These are phyloP conservation scores for Drosophila nasuta DNA, from an alignment of 1,140 invertebrate genomes.

Conservation along the genomic window DNA sequence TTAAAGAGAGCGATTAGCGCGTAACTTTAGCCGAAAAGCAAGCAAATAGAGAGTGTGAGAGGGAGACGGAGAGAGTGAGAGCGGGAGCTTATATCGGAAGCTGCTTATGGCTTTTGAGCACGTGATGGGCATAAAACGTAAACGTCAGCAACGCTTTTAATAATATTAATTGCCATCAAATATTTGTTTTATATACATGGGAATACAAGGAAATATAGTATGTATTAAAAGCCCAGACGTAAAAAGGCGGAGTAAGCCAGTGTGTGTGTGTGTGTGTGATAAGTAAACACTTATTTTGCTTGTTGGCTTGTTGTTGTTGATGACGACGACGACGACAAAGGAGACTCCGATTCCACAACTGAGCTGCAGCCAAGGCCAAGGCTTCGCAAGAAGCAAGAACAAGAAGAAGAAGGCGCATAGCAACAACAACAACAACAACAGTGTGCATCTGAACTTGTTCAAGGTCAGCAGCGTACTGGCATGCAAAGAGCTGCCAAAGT, in stretches of 20 bases:
- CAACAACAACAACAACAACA: conserved; percentile 24
- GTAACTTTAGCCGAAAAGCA: not conserved
- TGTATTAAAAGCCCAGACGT: not conserved
- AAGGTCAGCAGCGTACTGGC: conserved; percentile 57
- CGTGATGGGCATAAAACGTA: conserved; percentile 45
- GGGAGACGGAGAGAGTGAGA: not conserved
- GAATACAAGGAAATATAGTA: conserved; percentile 2
- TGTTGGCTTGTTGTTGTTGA: not conserved
- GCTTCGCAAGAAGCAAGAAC: conserved; percentile 27
- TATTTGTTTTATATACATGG: conserved; percentile 28
- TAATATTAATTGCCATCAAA: conserved; percentile 40
- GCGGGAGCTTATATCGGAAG: conserved; percentile 47
- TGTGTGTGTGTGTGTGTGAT: conserved; percentile 8
- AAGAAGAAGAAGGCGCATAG: not conserved
- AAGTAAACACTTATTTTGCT: conserved; percentile 30
- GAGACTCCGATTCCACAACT: not conserved
- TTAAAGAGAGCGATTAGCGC: conserved; percentile 11
- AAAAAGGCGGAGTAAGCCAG: not conserved
- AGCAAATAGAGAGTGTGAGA: not conserved
- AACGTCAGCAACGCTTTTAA: conserved; percentile 31
- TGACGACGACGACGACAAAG: conserved; percentile 6
- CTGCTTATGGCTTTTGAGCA: conserved; percentile 43
- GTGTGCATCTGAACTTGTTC: conserved; percentile 74
- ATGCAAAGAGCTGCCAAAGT: conserved; percentile 59
- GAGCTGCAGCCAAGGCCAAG: conserved; percentile 54